These are phyloP conservation scores for Pachypanchax playfairii DNA, from an alignment of 2,113 vertebrate genomes.

Conservation along the genomic window DNA sequence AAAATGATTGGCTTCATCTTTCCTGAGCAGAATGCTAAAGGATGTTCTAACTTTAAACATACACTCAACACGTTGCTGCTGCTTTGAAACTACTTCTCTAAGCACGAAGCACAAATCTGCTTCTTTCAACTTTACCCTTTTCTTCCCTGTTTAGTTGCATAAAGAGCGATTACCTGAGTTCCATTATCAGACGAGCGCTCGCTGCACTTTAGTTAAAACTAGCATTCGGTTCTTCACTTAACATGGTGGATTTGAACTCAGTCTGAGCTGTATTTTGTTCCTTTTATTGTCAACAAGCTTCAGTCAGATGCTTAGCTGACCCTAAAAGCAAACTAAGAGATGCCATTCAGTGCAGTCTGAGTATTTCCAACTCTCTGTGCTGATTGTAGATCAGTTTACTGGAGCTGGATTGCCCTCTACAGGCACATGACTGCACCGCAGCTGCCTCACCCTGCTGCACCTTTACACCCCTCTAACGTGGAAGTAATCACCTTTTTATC, in stretches of 20 bases:
- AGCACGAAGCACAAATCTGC: neutral
- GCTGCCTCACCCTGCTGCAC: constrained; percentile 27
- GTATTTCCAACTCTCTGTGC: neutral
- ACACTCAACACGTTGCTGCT: neutral
- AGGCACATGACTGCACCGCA: constrained; percentile 12
- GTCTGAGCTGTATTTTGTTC: constrained; percentile 10
- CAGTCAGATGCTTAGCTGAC: constrained; percentile 11
- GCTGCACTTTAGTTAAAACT: constrained; percentile 25
- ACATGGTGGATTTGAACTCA: constrained; percentile 3
- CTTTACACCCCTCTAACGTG: constrained; percentile 28
- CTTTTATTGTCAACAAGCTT: constrained; percentile 12
- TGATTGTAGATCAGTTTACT: neutral
- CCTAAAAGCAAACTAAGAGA: constrained; percentile 22
- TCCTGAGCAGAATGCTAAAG: neutral
- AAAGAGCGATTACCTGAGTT: constrained; percentile 31
- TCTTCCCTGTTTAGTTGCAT: constrained; percentile 18
- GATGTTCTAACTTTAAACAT: neutral
- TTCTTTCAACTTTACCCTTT: constrained; percentile 11
- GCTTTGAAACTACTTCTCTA: constrained; percentile 1
- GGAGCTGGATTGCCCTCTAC: constrained; percentile 63
- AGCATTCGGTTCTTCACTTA: neutral
- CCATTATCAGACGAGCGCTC: constrained; percentile 27
- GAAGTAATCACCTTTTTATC: constrained; percentile 37
- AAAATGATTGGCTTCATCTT: neutral
- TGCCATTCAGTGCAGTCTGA: constrained; percentile 21